These are phyloP conservation scores for Monarcha castaneiventris DNA, from an alignment of 2,113 vertebrate species.

Conservation along the genomic window DNA sequence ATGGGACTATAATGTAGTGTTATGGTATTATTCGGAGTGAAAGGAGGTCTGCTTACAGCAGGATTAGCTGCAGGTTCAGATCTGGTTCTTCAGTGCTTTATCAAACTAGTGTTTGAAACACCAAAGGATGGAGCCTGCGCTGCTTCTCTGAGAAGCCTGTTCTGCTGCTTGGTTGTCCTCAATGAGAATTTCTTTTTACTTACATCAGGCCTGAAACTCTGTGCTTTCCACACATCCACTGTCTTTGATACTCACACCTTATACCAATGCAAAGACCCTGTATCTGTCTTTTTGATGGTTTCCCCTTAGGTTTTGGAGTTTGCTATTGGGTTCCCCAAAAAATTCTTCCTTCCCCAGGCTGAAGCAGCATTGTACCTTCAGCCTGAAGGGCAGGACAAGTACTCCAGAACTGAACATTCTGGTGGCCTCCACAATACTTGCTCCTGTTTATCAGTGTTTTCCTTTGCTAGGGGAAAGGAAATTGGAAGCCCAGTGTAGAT, in stretches of 20 bases:
- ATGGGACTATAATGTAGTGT: neutral
- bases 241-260: neutral
- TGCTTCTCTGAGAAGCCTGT: neutral
- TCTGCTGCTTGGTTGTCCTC: fast-evolving
- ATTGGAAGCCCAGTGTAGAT: neutral
- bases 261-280: neutral
- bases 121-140: fast-evolving
- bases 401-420: neutral
- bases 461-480: neutral
- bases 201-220: neutral
- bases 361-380: neutral
- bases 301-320: neutral
- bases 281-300: neutral
- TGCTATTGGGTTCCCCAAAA: fast-evolving
- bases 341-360: neutral
- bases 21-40: neutral
- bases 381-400: neutral
- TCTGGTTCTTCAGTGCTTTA: neutral
- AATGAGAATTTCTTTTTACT: neutral
- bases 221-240: neutral
- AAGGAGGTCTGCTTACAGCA: neutral
- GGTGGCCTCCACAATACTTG: fast-evolving
- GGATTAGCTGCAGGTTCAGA: neutral
- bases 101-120: neutral
- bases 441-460: neutral